Conservation (phyloP, 1,140 invertebrate species). For the Melipona quadrifasciata region DNA sequence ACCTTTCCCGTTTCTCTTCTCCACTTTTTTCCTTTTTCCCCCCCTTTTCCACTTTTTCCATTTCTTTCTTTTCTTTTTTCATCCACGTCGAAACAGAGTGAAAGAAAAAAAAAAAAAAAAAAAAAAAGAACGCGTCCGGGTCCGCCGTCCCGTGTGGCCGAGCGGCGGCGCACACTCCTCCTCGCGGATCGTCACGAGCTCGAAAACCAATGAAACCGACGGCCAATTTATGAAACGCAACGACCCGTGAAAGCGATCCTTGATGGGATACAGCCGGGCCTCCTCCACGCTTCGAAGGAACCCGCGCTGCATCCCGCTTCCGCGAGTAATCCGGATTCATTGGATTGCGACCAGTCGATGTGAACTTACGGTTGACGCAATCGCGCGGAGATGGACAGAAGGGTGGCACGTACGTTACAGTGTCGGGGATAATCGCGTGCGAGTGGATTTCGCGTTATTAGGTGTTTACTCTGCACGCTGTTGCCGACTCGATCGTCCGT, state of each 20-base stretch:
- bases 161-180: neutral
- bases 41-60: no score
- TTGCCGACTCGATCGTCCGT: neutral
- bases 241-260: slow-evolving; percentile 69
- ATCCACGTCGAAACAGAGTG: slow-evolving; percentile 37
- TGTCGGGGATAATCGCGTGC: slow-evolving; percentile 13
- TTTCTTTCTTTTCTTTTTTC: neutral
- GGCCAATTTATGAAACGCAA: slow-evolving; percentile 68
- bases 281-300: slow-evolving; percentile 35
- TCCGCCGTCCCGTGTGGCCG: slow-evolving; percentile 29
- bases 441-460: slow-evolving; percentile 17
- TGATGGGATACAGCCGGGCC: slow-evolving; percentile 48
- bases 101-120: slow-evolving; percentile 49
- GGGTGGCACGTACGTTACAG: neutral
- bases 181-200: slow-evolving; percentile 44
- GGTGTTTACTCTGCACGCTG: neutral
- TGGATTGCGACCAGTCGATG: slow-evolving; percentile 21
- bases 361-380: neutral
- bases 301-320: neutral
- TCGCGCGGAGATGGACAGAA: slow-evolving; percentile 16
- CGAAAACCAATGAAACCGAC: slow-evolving; percentile 62
- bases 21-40: neutral
- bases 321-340: slow-evolving; percentile 47
- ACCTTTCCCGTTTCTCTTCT: neutral
- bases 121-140: neutral